These are phyloP conservation scores for Spea hammondii DNA, from an alignment of 2,797 vertebrate genomes.

Conservation along the genomic window DNA sequence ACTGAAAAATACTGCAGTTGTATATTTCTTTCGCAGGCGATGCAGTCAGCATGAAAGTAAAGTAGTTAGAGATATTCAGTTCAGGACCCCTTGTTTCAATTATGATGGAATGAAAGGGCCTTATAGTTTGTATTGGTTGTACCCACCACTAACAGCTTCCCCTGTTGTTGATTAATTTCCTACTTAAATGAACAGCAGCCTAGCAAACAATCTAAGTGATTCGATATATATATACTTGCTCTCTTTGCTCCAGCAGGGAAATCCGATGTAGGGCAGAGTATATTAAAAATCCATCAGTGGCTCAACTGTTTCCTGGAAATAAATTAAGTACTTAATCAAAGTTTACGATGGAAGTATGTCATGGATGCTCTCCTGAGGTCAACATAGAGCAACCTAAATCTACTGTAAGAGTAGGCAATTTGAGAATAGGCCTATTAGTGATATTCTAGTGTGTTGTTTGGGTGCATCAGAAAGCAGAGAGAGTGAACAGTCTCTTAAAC, in stretches of 20 bases:
- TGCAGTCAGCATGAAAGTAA: conserved; percentile 5
- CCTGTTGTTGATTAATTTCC: conserved; percentile 21
- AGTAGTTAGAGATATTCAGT: conserved; percentile 24
- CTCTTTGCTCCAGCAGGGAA: conserved; percentile 13
- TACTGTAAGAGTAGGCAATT: background rate
- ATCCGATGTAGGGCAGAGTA: background rate
- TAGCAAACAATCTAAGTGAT: conserved; percentile 14
- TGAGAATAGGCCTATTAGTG: too few species aligned
- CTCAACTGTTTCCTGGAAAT: background rate
- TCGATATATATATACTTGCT: conserved; percentile 30
- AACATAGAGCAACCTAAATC: too few species aligned
- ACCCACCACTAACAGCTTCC: conserved; percentile 22
- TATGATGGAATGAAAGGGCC: conserved; percentile 24
- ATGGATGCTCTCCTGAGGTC: too few species aligned
- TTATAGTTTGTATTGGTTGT: conserved; percentile 26
- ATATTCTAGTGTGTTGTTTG: too few species aligned
- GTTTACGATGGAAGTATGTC: background rate
- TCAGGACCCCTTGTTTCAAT: conserved; percentile 25
- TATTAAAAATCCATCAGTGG: conserved; percentile 14
- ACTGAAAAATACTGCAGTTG: conserved; percentile 30
- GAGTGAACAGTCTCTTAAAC: too few species aligned
- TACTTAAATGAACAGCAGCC: conserved; percentile 22
- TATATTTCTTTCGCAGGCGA: conserved; percentile 31
- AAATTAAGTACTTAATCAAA: background rate
- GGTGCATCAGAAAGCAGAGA: too few species aligned